phyloP scores from a whole-genome alignment of 2,113 vertebrate species.

The Phodopus roborovskii region DNA sequence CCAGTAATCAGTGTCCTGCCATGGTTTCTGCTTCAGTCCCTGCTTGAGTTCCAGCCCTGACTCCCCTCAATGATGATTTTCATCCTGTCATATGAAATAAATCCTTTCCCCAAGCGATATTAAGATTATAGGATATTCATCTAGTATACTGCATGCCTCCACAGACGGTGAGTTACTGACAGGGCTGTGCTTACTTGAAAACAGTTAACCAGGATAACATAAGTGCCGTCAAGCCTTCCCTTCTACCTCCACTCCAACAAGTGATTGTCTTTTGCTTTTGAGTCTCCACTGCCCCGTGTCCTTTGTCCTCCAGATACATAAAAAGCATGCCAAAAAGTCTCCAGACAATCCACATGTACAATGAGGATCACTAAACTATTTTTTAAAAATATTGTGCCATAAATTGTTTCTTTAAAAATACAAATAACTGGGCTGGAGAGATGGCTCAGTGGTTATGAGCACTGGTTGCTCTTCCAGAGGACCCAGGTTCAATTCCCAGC shows the following conservation, averaged over 20 bases:
- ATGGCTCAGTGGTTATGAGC: not conserved
- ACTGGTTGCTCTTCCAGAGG: not conserved
- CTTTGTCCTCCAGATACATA: not conserved
- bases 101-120: not conserved
- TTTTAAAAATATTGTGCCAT: not conserved
- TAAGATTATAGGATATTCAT: not conserved
- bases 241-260: not conserved
- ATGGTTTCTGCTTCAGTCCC: not conserved
- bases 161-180: not conserved
- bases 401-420: constrained; percentile 20
- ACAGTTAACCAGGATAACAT: not conserved
- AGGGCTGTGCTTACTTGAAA: not conserved
- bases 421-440: not conserved
- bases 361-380: not conserved
- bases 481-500: not conserved
- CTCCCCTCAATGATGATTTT: not conserved
- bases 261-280: not conserved
- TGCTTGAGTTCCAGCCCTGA: not conserved
- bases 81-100: not conserved
- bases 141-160: not conserved
- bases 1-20: not conserved
- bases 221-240: not conserved
- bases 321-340: not conserved
- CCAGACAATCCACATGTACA: not conserved
- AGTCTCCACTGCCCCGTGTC: not conserved